Evolutionary conservation across 1,140 invertebrate genomes (phyloP), one percentile per base, ranked within the genome.

Genomic region (Dinoponera quadriceps): DNA sequence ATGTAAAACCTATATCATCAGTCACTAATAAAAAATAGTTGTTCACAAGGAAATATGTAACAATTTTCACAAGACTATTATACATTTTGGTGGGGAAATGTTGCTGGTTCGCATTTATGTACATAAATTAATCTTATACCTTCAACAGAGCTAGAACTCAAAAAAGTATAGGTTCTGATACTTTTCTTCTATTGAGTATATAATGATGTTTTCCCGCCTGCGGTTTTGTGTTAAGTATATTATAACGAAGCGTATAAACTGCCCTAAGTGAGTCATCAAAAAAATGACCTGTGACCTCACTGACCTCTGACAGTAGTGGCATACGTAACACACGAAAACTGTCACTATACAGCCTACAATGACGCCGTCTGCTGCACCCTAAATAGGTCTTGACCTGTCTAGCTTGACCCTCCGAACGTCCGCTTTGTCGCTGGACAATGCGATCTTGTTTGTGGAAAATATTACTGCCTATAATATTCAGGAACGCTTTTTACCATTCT

Each of bases 311-410:
- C 62, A 85, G 86, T 88, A 73, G 90, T 86, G 80, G 85, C 77
- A 90, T 86, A 81, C 62, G 74, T 86, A 87, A 89, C 85, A 87
- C 85, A 90, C 77, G 85, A 88, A 85, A 81, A 87, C 85, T 89
- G 82, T 89, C 86, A 89, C 90, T 91, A 90, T 88, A 87, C 63
- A 89, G 82, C 74, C 69, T 82, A 91, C 90, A 91, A 91, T 91
- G 73, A 88, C 87, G 74, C 81, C 78, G 86, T 85, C 84, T 83
- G 68, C 80, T 90, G 85, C 86, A 75, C 87, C 80, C 87, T 78
- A 83, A 74, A 44, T 9, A 44, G 11, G 7, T 44, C 9, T 44
- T 11, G 38, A 84, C 83, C 48, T 87, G 88, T 89, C 86, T 87
- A 29, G 65, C 81, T 86, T 90, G 88, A 89, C 87, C 85, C 88